Conservation (phyloP, 2,888 invertebrate species). For the Metopia argyrocephala region DNA sequence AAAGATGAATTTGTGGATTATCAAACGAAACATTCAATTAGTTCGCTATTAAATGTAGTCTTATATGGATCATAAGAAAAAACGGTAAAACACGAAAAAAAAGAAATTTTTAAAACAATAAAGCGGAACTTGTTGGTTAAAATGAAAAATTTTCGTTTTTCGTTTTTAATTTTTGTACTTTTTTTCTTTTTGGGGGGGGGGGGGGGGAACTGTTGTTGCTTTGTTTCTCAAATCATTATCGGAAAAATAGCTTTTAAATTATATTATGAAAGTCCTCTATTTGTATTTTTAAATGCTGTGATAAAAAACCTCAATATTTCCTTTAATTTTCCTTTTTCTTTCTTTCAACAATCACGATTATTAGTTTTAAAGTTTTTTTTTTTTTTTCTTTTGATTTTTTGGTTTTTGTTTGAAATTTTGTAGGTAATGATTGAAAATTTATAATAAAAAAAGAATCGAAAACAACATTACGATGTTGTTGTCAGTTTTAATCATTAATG, state of each 20-base stretch:
- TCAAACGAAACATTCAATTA: slow-evolving; percentile 63
- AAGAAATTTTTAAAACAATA: slow-evolving; percentile 44
- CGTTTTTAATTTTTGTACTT: slow-evolving; percentile 1
- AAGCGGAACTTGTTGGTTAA: slow-evolving; percentile 52
- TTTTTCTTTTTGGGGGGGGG: background rate
- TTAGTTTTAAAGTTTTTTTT: slow-evolving; percentile 22
- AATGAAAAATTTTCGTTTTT: background rate
- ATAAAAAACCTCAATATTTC: slow-evolving; percentile 26
- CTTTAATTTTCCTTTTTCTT: slow-evolving; percentile 32
- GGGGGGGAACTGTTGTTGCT: background rate
- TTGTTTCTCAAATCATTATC: slow-evolving; percentile 41
- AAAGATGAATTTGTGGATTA: slow-evolving; percentile 40
- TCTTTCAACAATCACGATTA: slow-evolving; percentile 64
- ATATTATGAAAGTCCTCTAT: slow-evolving; percentile 52
- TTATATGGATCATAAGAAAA: slow-evolving; percentile 21
- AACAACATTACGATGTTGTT: slow-evolving; percentile 19
- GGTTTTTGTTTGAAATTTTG: slow-evolving; percentile 30
- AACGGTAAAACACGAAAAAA: background rate
- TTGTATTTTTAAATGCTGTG: background rate
- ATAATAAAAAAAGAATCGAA: slow-evolving; percentile 67
- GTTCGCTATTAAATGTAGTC: slow-evolving; percentile 63
- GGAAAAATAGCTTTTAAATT: slow-evolving; percentile 31
- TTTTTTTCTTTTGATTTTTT: slow-evolving; percentile 30
- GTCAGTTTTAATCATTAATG: slow-evolving; percentile 63
- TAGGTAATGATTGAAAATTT: slow-evolving; percentile 64